Conservation (phyloP, 2,888 invertebrate genomes). For the Mesochorus sp. region DNA sequence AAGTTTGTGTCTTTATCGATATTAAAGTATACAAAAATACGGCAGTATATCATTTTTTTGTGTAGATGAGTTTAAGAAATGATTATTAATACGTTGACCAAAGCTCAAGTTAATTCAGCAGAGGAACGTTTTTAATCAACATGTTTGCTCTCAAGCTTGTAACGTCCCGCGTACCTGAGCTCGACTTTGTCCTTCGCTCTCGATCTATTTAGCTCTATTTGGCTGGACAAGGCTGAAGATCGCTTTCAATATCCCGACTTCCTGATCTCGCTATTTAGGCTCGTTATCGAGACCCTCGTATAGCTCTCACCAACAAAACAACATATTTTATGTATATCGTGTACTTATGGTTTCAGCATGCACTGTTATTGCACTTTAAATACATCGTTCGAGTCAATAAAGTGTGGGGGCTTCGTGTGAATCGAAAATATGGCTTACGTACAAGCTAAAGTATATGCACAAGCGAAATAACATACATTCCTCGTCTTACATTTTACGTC, state of each 20-base stretch:
- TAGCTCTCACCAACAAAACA: neutral
- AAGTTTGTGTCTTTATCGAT: too few relatives aligned
- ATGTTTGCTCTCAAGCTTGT: too few relatives aligned
- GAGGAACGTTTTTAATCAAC: too few relatives aligned
- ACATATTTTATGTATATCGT: neutral
- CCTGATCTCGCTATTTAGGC: slow-evolving; percentile 44
- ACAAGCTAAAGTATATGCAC: too few relatives aligned
- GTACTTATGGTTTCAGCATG: neutral
- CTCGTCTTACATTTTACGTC: too few relatives aligned
- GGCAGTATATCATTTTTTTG: too few relatives aligned
- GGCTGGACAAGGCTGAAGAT: slow-evolving; percentile 34
- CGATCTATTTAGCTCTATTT: slow-evolving; percentile 47
- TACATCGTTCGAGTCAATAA: neutral
- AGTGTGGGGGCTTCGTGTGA: neutral
- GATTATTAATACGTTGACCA: too few relatives aligned
- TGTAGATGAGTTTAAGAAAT: too few relatives aligned
- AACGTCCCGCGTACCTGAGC: neutral
- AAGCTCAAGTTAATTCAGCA: too few relatives aligned
- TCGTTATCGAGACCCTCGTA: neutral
- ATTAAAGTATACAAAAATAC: too few relatives aligned
- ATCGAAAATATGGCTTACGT: neutral
- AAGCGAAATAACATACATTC: too few relatives aligned
- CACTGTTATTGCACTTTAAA: neutral
- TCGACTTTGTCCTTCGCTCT: slow-evolving; percentile 43
- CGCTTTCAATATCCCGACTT: slow-evolving; percentile 17